Percentiles rank a stretch among this genome's conserved stretches.
Conservation (phyloP, 2,797 vertebrate genomes). For the Scarus forsteni region DNA sequence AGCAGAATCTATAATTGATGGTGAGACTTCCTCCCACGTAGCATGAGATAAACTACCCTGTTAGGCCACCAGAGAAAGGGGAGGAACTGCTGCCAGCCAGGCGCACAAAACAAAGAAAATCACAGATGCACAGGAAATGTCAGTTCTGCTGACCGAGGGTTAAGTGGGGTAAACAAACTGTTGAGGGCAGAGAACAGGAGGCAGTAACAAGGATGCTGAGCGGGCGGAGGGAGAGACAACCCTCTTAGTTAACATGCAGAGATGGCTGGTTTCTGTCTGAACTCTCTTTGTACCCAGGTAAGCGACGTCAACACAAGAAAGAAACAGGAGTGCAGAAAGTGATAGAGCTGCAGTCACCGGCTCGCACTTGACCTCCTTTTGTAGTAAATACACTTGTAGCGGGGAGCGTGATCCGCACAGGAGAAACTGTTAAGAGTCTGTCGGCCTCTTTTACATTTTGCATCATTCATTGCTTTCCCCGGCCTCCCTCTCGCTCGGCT, state of each 20-base stretch:
- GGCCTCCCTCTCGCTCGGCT: constrained; percentile 1
- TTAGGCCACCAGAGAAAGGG: constrained; percentile 38
- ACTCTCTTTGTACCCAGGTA: constrained; percentile 34
- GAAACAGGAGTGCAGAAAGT: constrained; percentile 10
- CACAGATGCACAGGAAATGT: constrained; percentile 54
- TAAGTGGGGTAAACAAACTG: constrained; percentile 53
- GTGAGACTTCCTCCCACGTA: constrained; percentile 70
- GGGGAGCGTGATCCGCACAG: constrained; percentile 37
- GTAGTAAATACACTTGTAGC: constrained; percentile 55
- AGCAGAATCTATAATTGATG: constrained; percentile 74
- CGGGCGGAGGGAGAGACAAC: not conserved
- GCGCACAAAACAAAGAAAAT: constrained; percentile 15
- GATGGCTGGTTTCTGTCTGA: constrained; percentile 36
- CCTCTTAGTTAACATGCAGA: constrained; percentile 19
- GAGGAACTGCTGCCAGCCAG: constrained; percentile 55
- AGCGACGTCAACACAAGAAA: constrained; percentile 25
- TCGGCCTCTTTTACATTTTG: constrained; percentile 57
- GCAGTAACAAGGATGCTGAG: constrained; percentile 15
- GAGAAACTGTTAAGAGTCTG: constrained; percentile 49
- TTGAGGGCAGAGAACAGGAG: constrained; percentile 12
- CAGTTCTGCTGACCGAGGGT: constrained; percentile 60
- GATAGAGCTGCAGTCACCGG: constrained; percentile 20
- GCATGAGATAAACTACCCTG: constrained; percentile 59
- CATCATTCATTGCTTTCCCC: constrained; percentile 65
- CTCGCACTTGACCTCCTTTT: constrained; percentile 56